Base-by-base conservation (phyloP, 2,888 invertebrate genomes). In the Melipona bicolor region DNA sequence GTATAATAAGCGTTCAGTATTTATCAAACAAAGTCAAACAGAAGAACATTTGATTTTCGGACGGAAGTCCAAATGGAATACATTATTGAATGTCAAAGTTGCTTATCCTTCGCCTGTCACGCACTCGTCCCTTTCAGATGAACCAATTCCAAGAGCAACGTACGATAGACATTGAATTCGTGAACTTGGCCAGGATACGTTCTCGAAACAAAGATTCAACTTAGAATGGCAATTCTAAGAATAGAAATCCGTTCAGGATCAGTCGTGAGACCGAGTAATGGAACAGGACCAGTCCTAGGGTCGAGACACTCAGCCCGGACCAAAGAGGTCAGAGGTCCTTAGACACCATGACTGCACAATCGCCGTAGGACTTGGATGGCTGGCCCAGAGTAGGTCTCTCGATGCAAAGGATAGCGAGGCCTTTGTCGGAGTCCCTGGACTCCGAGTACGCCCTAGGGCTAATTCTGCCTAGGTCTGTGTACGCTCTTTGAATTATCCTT, bases 331-430 rank as follows among this genome's bases (percentile, higher is more conserved):
- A 61, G 61, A 32, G 61, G 61, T 61, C 17, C 9, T 17, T 19
- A 32, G 24, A 61, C 27, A 32, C 61, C 61, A 61, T 27, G 61
- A 19, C 61, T 61, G 61, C 27, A 61, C 19, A 61, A 61, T 27
- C 27, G 71, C 67, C 36, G 43, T 21, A 50, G 75, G 27, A 43
- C 43, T 27, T 21, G 67, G 67, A 56, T 52, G 36, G 68, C 74
- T 19, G 75, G 36, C 17, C 9, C 27, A 43, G 73, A 52, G 43
- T 59, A 32, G 65, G 43, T 50, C 27, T 4, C 27, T 61, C 61
- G 61, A 61, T 61, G 17, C 24, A 9, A 61, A 27, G 27, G 61
- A 61, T 61, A 61, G 36, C 11, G 43, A 43, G 19, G 19, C 27
- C 19, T 61, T 61, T 61, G 61, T 61, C 61, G 61, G 27, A 27